A percentile compares a stretch with the other conserved stretches of the same genome.
phyloP scores from a whole-genome alignment of 2,113 vertebrate genomes.

The Bambusicola thoracicus region DNA sequence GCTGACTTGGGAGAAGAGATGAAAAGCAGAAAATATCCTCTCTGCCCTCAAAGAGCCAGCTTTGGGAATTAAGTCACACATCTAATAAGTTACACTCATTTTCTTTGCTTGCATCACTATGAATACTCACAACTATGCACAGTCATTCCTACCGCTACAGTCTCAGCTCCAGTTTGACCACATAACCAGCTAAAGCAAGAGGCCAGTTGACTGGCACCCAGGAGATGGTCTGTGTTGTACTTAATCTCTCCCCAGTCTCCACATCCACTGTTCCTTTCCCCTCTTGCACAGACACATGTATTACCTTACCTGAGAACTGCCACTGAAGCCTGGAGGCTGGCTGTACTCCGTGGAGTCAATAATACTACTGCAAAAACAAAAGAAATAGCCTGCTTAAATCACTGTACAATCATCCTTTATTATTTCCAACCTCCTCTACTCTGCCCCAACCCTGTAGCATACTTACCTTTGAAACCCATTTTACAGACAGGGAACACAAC shows the following conservation, averaged over 20 bases:
- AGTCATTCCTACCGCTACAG: background rate
- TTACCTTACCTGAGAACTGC: conserved; percentile 87
- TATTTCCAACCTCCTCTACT: background rate
- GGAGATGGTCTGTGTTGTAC: background rate
- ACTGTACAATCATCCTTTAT: background rate
- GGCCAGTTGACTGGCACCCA: rapidly evolving
- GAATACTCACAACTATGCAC: background rate
- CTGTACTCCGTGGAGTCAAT: conserved; percentile 93
- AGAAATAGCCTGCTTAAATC: conserved; percentile 61
- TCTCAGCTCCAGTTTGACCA: background rate
- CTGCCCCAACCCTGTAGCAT: background rate
- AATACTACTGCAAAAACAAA: conserved; percentile 88
- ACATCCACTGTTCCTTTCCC: rapidly evolving
- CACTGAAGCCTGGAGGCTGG: conserved; percentile 93
- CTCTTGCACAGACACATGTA: background rate
- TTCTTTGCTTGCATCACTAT: background rate
- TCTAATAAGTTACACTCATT: background rate
- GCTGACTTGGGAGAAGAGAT: background rate
- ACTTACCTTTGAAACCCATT: conserved; percentile 5
- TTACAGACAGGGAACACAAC: background rate
- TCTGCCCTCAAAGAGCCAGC: background rate
- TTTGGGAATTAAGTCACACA: background rate
- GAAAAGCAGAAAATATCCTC: background rate
- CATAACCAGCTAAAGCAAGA: background rate
- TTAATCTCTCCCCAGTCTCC: background rate